Conservation (phyloP, 2,888 invertebrate species). For the Drosophila incognita region DNA sequence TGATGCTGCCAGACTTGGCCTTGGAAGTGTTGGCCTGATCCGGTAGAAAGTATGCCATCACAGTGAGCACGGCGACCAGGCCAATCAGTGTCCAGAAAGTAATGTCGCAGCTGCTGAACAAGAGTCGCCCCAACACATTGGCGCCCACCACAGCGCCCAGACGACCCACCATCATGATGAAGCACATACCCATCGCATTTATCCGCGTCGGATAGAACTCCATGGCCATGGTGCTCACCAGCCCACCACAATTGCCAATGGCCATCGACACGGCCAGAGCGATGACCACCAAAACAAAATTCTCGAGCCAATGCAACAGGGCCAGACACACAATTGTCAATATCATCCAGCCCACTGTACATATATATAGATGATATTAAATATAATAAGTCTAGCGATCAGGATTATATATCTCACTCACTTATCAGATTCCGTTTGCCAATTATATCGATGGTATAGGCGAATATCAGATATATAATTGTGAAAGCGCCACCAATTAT, state of each 20-base stretch:
- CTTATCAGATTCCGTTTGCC: conserved; percentile 88
- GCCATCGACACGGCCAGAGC: conserved; percentile 87
- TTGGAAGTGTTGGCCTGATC: conserved; percentile 42
- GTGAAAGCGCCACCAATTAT: conserved; percentile 89
- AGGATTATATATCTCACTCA: conserved; percentile 7
- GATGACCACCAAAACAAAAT: conserved; percentile 87
- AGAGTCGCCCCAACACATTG: conserved; percentile 75
- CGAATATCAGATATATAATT: conserved; percentile 88
- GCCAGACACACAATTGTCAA: conserved; percentile 87
- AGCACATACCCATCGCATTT: conserved; percentile 85
- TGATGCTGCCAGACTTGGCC: neutral
- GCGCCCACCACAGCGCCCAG: conserved; percentile 83
- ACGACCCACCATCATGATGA: conserved; percentile 83
- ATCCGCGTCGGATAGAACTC: conserved; percentile 87
- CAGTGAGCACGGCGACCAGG: conserved; percentile 44
- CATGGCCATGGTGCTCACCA: conserved; percentile 87
- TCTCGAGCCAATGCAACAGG: conserved; percentile 87
- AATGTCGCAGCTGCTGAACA: conserved; percentile 71
- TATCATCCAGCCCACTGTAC: conserved; percentile 82
- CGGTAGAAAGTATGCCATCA: conserved; percentile 68
- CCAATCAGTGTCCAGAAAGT: conserved; percentile 70
- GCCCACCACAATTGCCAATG: conserved; percentile 87
- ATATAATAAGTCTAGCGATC: neutral
- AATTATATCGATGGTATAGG: conserved; percentile 87
- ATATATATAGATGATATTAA: neutral